phyloP scores from a whole-genome alignment of 1,140 invertebrate genomes.

The Bombus vancouverensis region DNA sequence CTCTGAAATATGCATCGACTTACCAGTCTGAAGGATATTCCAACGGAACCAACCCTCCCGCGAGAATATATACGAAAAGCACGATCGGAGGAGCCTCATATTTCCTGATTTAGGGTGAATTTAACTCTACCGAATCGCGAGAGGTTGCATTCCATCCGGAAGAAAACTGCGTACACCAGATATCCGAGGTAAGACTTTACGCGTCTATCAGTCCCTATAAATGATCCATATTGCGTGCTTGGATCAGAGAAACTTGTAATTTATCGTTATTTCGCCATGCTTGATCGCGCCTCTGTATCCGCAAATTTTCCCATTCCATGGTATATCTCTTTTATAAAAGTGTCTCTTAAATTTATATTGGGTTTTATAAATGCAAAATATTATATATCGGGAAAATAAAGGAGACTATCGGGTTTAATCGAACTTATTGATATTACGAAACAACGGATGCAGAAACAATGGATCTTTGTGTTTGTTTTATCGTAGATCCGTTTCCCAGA shows the following conservation, averaged over 20 bases:
- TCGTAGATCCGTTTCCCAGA: too few relatives aligned
- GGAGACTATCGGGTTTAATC: too few relatives aligned
- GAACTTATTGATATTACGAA: too few relatives aligned
- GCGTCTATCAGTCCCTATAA: constrained; percentile 28
- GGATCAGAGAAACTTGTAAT: background rate
- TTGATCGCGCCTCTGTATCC: background rate
- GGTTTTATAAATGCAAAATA: too few relatives aligned
- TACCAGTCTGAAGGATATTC: constrained; percentile 63
- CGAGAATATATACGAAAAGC: constrained; percentile 60
- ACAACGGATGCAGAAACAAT: too few relatives aligned
- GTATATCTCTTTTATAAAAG: background rate
- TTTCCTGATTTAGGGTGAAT: constrained; percentile 72
- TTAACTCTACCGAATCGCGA: constrained; percentile 64
- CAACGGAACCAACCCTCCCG: constrained; percentile 56
- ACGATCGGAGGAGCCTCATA: constrained; percentile 68
- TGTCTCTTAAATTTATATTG: too few relatives aligned
- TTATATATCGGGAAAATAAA: too few relatives aligned
- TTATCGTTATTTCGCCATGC: constrained; percentile 15
- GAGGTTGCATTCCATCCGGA: constrained; percentile 36
- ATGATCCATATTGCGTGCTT: constrained; percentile 20
- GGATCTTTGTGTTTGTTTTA: too few relatives aligned
- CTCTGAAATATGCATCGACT: constrained; percentile 73
- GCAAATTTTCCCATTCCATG: background rate
- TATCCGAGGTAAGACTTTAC: constrained; percentile 30
- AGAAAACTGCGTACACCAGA: constrained; percentile 11